These are phyloP conservation scores for Leucoma salicis DNA, from an alignment of 2,888 invertebrate species.

Conservation along the genomic window DNA sequence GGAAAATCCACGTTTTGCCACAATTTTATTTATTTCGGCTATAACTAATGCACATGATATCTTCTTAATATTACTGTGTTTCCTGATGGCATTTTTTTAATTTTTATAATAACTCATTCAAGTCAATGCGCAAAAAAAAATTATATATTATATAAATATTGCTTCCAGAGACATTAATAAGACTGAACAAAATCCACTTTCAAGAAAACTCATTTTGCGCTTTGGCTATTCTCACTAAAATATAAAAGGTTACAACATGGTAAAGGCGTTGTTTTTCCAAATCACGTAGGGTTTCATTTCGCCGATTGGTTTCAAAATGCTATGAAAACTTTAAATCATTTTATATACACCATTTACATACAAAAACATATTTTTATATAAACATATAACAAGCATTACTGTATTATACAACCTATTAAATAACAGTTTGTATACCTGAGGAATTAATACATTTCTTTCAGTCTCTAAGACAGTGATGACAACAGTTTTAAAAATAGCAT, in stretches of 20 bases:
- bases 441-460: not conserved
- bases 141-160: not conserved
- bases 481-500: not conserved
- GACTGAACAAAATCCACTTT: too few relatives aligned
- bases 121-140: not conserved
- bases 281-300: too few relatives aligned
- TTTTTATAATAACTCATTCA: not conserved
- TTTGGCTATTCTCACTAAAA: too few relatives aligned
- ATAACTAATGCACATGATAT: slow-evolving; percentile 28
- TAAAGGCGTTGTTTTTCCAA: too few relatives aligned
- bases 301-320: too few relatives aligned
- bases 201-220: too few relatives aligned
- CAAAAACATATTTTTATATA: not conserved
- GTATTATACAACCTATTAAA: not conserved
- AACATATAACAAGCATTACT: not conserved
- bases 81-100: not conserved
- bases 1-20: slow-evolving; percentile 15
- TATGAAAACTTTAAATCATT: too few relatives aligned
- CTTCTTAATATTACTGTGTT: slow-evolving; percentile 15
- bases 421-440: not conserved
- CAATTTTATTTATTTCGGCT: slow-evolving; percentile 28
- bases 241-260: too few relatives aligned
- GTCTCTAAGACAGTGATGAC: not conserved
- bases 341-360: too few relatives aligned
- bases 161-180: not conserved